Evolutionary conservation across 2,888 invertebrate species (phyloP), one percentile per base, ranked within the genome.

Genomic region (Drosophila glabriapex): DNA sequence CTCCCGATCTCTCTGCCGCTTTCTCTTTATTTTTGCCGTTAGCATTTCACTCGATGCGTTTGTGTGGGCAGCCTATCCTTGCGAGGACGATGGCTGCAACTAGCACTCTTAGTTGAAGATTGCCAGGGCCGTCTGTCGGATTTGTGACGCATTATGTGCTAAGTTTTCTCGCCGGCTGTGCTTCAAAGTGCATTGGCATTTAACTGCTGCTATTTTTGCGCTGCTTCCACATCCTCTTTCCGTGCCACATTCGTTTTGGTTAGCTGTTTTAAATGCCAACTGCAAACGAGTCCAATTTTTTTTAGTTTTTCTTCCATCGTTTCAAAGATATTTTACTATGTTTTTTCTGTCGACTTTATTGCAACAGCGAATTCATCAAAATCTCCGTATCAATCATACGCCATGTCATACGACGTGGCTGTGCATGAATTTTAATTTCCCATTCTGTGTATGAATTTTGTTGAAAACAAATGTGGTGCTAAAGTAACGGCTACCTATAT

Each of bases 301-400:
- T 9, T 9, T 46, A 37, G 28, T 16, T 54, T 68, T 29, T 12
- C 14, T 10, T 25, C 25, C 41, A 19, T 68, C 67, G 50, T 22
- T 22, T 52, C 9, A 53, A 19, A 33, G 41, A 6, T 19, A 19
- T 16, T n/a, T 53, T 43, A 29, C 33, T 29, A 12, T 0, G 31
- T 35, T 43, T 65, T 28, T 29, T 55, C 53, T n/a, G 50, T 19
- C 1, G 22, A 31, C 37, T 49, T 53, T 49, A 31, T 25, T 41
- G 9, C 46, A n/a, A 35, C 56, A 29, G 29, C 22, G 22, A 60
- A 59, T 62, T 53, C 46, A 73, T 72, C 62, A 56, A 52, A 63
- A 72, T 62, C 54, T 28, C 61, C 65, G 50, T 76, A 84, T 84
- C 85, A 87, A 84, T 84, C 87, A 84, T 80, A 71, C 80, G 83